These are phyloP conservation scores for Coturnix japonica DNA, from an alignment of 2,113 vertebrate genomes.

Conservation along the genomic window DNA sequence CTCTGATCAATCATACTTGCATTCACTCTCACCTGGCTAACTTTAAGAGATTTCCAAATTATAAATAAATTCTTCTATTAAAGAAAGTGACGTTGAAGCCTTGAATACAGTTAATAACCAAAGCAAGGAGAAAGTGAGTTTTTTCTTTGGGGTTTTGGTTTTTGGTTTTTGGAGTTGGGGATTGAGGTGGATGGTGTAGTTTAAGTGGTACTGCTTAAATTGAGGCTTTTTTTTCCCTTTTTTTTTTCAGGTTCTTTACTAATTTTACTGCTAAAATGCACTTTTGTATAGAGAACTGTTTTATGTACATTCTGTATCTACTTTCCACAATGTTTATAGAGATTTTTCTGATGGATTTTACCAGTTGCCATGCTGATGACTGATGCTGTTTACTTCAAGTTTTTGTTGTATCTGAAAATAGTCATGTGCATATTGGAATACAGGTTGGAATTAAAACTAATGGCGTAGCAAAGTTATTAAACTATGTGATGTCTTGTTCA, in stretches of 20 bases:
- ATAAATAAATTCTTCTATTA: not conserved
- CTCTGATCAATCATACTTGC: conserved; percentile 12
- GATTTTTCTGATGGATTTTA: conserved; percentile 70
- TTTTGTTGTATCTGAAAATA: conserved; percentile 75
- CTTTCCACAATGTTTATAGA: conserved; percentile 73
- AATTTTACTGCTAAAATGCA: conserved; percentile 75
- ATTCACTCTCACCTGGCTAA: conserved; percentile 12
- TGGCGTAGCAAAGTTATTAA: conserved; percentile 58
- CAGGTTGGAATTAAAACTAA: conserved; percentile 74
- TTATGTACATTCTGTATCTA: conserved; percentile 80
- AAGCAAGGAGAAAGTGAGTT: conserved; percentile 68
- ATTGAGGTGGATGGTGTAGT: not conserved
- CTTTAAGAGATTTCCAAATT: conserved; percentile 58
- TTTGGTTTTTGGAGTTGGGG: rapidly evolving
- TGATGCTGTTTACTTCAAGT: conserved; percentile 61
- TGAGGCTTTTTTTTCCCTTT: not conserved
- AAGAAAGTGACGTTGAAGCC: conserved; percentile 49
- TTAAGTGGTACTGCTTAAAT: conserved; percentile 64
- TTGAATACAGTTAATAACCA: conserved; percentile 74
- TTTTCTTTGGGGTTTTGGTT: not conserved
- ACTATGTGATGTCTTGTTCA: conserved; percentile 47
- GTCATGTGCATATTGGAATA: conserved; percentile 60
- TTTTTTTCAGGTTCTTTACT: conserved; percentile 50
- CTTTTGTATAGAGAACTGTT: conserved; percentile 77
- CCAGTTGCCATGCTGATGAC: conserved; percentile 44